Percentiles rank a stretch among this genome's conserved stretches.
phyloP scores from a whole-genome alignment of 2,888 invertebrate species.

The Caenorhabditis panamensis region DNA sequence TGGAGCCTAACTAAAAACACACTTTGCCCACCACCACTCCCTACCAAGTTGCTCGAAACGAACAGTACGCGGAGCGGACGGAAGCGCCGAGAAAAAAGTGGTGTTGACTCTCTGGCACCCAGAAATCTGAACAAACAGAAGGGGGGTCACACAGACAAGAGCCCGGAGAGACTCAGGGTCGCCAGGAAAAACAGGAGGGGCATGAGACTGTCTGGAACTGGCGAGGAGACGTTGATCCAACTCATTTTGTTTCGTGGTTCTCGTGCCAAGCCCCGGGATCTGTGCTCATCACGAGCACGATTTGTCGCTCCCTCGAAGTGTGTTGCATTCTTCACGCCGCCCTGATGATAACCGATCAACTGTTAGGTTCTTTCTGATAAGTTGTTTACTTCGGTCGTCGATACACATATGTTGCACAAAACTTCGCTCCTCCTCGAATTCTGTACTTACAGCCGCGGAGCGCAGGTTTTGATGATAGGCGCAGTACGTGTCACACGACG shows the following conservation, averaged over 20 bases:
- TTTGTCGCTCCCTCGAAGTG: neutral
- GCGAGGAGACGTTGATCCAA: neutral
- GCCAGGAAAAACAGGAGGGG: constrained; percentile 26
- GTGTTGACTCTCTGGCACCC: constrained; percentile 43
- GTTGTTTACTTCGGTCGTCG: constrained; percentile 38
- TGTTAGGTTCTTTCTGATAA: constrained; percentile 54
- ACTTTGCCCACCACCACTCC: constrained; percentile 39
- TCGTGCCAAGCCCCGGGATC: neutral
- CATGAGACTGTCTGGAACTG: constrained; percentile 29
- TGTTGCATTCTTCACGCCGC: constrained; percentile 20
- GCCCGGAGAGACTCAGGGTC: neutral
- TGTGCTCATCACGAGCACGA: constrained; percentile 24
- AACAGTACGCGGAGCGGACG: constrained; percentile 15
- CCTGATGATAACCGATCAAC: constrained; percentile 42
- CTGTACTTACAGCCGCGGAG: constrained; percentile 38
- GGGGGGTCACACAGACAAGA: neutral
- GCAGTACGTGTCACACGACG: constrained; percentile 17
- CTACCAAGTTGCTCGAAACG: constrained; percentile 44
- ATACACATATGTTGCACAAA: constrained; percentile 44
- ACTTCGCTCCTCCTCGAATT: constrained; percentile 41
- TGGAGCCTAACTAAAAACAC: constrained; percentile 50
- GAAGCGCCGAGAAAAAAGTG: constrained; percentile 37
- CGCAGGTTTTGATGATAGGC: constrained; percentile 7
- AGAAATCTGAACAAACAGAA: constrained; percentile 56
- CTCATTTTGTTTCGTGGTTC: neutral